These are phyloP conservation scores for Buceros bicornis DNA, from an alignment of 2,797 vertebrate species.

Conservation along the genomic window DNA sequence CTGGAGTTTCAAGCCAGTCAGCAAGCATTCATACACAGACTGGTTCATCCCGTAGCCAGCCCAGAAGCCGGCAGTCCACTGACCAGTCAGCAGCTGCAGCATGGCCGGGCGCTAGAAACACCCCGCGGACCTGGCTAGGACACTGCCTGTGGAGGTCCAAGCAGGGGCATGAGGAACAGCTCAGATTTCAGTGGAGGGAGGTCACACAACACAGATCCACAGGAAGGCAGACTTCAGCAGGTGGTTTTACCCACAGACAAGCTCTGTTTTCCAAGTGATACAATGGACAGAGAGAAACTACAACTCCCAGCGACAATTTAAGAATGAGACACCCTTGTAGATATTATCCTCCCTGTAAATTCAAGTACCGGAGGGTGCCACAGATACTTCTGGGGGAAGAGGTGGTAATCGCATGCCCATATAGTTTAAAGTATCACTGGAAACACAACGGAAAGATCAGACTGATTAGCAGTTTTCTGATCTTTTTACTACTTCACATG, in stretches of 20 bases:
- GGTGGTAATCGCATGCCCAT: background rate
- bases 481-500: background rate
- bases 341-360: background rate
- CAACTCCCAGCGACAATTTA: background rate
- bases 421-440: background rate
- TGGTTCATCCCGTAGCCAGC: accelerated
- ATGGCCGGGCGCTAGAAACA: accelerated
- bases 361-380: background rate
- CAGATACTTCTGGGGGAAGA: background rate
- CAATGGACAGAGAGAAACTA: background rate
- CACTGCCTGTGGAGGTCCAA: no score
- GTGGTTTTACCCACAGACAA: background rate
- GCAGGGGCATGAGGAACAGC: background rate
- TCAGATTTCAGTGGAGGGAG: background rate
- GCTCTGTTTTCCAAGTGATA: background rate
- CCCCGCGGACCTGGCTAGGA: accelerated
- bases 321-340: background rate
- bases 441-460: background rate
- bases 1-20: background rate
- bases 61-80: background rate
- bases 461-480: background rate
- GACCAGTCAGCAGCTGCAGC: background rate
- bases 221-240: background rate
- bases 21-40: accelerated
- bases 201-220: background rate